These are phyloP conservation scores for Pyrocephalus nanus DNA, from an alignment of 2,797 vertebrate genomes.

Conservation along the genomic window DNA sequence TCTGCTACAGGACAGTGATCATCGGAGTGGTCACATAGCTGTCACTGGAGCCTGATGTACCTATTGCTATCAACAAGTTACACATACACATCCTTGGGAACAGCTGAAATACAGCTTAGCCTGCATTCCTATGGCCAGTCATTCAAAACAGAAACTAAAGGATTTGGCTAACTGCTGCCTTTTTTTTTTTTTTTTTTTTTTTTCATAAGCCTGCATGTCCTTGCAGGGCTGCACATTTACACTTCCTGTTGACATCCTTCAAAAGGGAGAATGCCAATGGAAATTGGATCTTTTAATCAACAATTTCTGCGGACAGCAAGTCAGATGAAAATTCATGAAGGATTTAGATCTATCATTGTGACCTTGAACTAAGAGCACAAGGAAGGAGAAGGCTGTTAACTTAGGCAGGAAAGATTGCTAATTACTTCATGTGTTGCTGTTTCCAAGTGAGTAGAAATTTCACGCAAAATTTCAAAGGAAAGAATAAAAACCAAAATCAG, in stretches of 20 bases:
- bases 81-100: constrained; percentile 32
- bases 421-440: constrained; percentile 32
- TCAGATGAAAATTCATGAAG: constrained; percentile 40
- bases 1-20: constrained; percentile 26
- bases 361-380: constrained; percentile 48
- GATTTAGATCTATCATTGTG: constrained; percentile 14
- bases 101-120: constrained; percentile 49
- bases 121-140: constrained; percentile 66
- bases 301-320: constrained; percentile 32
- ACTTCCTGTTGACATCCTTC: constrained; percentile 55
- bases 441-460: constrained; percentile 44
- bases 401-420: constrained; percentile 14
- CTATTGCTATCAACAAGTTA: constrained; percentile 31
- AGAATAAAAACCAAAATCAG: background rate
- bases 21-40: constrained; percentile 15
- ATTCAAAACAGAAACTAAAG: constrained; percentile 67
- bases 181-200: background rate
- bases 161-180: constrained; percentile 57
- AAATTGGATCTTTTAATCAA: constrained; percentile 56
- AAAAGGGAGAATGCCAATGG: constrained; percentile 35
- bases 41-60: constrained; percentile 28
- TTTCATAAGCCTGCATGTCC: background rate
- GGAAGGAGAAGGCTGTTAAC: constrained; percentile 42
- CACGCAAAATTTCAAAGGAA: constrained; percentile 30
- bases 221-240: constrained; percentile 39